Percentiles rank a stretch among this genome's conserved stretches.
These are phyloP conservation scores for Oxyteleia sp. DNA, from an alignment of 2,888 invertebrate genomes.

Conservation along the genomic window DNA sequence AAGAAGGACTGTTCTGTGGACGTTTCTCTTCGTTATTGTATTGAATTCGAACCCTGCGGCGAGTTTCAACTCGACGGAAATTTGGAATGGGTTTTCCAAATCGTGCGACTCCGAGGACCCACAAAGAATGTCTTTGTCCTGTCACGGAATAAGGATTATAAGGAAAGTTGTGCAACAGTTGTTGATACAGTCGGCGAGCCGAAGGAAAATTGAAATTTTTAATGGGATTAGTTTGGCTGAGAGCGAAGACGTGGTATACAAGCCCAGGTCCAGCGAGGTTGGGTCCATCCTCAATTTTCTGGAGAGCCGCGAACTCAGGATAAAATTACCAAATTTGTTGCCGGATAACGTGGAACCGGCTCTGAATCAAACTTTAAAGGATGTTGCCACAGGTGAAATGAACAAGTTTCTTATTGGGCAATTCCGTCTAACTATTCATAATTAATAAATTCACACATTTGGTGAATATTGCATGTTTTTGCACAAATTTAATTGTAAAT, in stretches of 20 bases:
- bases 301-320: slow-evolving; percentile 91
- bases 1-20: slow-evolving; percentile 39
- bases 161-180: slow-evolving; percentile 89
- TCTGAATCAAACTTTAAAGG: slow-evolving; percentile 88
- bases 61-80: slow-evolving; percentile 54
- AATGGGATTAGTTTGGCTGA: slow-evolving; percentile 91
- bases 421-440: no score
- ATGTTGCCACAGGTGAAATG: slow-evolving; percentile 87
- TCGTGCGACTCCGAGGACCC: slow-evolving; percentile 78
- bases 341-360: slow-evolving; percentile 90
- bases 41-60: slow-evolving; percentile 26
- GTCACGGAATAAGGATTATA: slow-evolving; percentile 88
- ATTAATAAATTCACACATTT: no score
- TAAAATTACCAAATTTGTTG: slow-evolving; percentile 91
- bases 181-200: slow-evolving; percentile 88
- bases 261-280: slow-evolving; percentile 87
- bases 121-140: slow-evolving; percentile 86
- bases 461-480: no score
- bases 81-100: slow-evolving; percentile 79
- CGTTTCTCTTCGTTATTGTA: slow-evolving; percentile 63
- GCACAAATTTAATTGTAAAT: no score
- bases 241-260: slow-evolving; percentile 88
- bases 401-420: no score
- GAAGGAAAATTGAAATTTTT: slow-evolving; percentile 89
- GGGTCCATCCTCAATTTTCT: slow-evolving; percentile 91